phyloP scores from a whole-genome alignment of 92 coral and sea anemone species.

The Parazoanthus darwini region DNA sequence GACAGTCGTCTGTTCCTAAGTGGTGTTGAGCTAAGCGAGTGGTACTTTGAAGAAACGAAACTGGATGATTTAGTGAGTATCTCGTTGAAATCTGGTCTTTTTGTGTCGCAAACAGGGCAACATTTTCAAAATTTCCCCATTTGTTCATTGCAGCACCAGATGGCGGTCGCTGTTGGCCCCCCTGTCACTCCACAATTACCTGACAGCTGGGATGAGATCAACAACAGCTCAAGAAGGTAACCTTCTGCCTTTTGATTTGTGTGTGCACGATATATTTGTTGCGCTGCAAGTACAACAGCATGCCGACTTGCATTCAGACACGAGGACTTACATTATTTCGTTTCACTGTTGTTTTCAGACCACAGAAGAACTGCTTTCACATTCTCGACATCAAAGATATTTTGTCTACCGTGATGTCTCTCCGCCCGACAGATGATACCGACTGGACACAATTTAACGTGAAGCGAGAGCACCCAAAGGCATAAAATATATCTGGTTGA shows the following conservation, averaged over 20 bases:
- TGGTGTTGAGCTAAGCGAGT: slow-evolving; percentile 60
- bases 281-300: no score
- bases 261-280: background rate
- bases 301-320: background rate
- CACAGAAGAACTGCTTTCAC: background rate
- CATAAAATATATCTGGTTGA: no score
- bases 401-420: slow-evolving; percentile 9
- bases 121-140: background rate
- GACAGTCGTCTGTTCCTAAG: slow-evolving; percentile 70
- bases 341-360: slow-evolving; percentile 15
- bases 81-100: background rate
- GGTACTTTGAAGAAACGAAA: slow-evolving; percentile 90
- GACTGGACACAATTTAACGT: background rate
- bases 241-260: no score
- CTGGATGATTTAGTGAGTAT: slow-evolving; percentile 81
- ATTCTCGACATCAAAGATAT: slow-evolving; percentile 6
- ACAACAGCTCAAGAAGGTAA: background rate
- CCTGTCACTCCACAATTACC: background rate
- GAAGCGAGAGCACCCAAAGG: background rate
- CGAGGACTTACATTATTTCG: background rate
- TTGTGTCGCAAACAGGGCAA: background rate
- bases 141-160: slow-evolving; percentile 74
- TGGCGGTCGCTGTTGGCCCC: slow-evolving; percentile 80
- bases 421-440: slow-evolving; percentile 7
- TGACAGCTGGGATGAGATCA: background rate